Base-by-base conservation (phyloP, 35 echinoderm and acorn worm genomes). In the Eucidaris tribuloides region DNA sequence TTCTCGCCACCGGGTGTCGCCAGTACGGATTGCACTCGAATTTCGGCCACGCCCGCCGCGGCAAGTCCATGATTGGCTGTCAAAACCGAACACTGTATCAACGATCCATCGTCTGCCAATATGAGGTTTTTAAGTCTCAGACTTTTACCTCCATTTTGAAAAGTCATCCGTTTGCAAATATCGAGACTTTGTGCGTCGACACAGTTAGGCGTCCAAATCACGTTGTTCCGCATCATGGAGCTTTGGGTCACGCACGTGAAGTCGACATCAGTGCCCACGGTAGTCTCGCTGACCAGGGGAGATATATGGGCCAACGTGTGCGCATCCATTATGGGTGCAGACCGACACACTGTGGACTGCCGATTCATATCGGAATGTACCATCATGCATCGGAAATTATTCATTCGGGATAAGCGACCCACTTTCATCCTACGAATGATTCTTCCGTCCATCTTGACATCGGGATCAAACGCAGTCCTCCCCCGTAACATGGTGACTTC, bases 161-260 rank as follows among this genome's bases (percentile, higher is more conserved):
- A 44, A 41, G 34, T 74, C 28, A 74, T 74, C 9, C 68, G 68
- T 22, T 44, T 74, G 24, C 68, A 74, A 38, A 74, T 40, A 44
- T 74, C 68, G 35, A 74, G 19, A 41, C 18, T 44, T 15, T 33
- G 68, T 27, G 68, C 29, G 44, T 74, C 41, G 11, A 36, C 29
- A 74, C 68, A 74, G n/a, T 74, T 74, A 41, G 68, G 68, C 7
- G 68, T 74, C 68, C 68, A 74, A n/a, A 74, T 74, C 9, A 74
- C 24, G 68, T 74, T 74, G 30, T 33, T 38, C 40, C 68, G 24
- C 33, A 28, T 71, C 30, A 22, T 38, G 24, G 29, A 40, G 41
- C 37, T 44, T 3, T 74, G 68, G 38, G 68, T 74, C 24, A 24
- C 28, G 41, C 68, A 74, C 30, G 36, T 17, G 35, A 74, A 74